Percentiles rank a stretch among this genome's conserved stretches.
phyloP scores from a whole-genome alignment of 2,113 vertebrate genomes.

The Channa maculata region DNA sequence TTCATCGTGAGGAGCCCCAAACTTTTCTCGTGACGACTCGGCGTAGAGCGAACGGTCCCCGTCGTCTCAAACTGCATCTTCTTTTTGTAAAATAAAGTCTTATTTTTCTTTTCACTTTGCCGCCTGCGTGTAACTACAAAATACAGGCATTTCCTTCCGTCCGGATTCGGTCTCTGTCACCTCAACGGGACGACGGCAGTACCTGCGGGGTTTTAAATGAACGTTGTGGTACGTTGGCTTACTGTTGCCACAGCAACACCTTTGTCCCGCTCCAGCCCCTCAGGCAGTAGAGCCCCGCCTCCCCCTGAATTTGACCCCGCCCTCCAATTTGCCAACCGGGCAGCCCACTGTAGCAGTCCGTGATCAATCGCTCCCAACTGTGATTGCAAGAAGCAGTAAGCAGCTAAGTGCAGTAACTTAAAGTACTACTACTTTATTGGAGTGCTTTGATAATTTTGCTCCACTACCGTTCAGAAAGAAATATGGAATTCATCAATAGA shows the following conservation, averaged over 20 bases:
- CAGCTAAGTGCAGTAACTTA: no score
- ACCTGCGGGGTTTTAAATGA: slow-evolving; percentile 64
- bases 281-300: slow-evolving; percentile 11
- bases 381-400: no score
- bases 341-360: not conserved
- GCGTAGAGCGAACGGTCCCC: slow-evolving; percentile 72
- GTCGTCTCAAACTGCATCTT: slow-evolving; percentile 70
- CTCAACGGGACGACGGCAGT: slow-evolving; percentile 24
- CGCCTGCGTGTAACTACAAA: not conserved
- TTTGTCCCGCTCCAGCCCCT: slow-evolving; percentile 18
- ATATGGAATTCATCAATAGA: no score
- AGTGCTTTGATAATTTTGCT: no score
- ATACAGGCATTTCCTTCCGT: slow-evolving; percentile 1
- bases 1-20: slow-evolving; percentile 85
- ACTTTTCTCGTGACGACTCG: slow-evolving; percentile 88
- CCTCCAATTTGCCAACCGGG: not conserved
- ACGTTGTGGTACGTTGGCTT: slow-evolving; percentile 79
- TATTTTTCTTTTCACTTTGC: not conserved
- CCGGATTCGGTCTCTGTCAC: slow-evolving; percentile 21
- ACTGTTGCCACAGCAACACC: slow-evolving; percentile 74
- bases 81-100: not conserved
- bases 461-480: no score
- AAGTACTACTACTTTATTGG: no score
- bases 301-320: not conserved
- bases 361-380: not conserved